A percentile compares a stretch with the other conserved stretches of the same genome.
Conservation (phyloP, 2,888 invertebrate genomes). For the Hydrotaea cyrtoneurina region DNA sequence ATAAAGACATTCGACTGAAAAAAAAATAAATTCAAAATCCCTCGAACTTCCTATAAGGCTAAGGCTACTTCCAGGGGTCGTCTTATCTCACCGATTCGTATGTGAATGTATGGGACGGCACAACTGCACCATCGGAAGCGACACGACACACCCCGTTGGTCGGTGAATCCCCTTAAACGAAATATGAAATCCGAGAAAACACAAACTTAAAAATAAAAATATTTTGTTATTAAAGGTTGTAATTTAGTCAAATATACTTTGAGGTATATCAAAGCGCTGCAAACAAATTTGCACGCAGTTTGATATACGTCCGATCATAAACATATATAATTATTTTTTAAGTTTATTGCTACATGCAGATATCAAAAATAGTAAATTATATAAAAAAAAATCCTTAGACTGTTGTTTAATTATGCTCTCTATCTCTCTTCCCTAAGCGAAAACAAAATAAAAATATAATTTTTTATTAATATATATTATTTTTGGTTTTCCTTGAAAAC, state of each 20-base stretch:
- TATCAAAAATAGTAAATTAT: neutral
- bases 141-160: too few relatives aligned
- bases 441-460: neutral
- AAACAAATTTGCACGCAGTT: too few relatives aligned
- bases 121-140: too few relatives aligned
- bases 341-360: neutral
- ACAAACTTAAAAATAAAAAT: conserved; percentile 16
- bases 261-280: too few relatives aligned
- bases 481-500: neutral
- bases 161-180: too few relatives aligned
- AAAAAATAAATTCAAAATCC: neutral
- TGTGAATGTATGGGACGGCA: too few relatives aligned
- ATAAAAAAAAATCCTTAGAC: conserved; percentile 7
- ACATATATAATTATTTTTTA: neutral
- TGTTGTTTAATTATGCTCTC: conserved; percentile 2
- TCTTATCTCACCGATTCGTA: too few relatives aligned
- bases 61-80: neutral
- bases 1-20: neutral
- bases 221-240: conserved; percentile 22
- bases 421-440: neutral
- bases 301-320: neutral
- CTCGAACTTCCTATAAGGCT: neutral
- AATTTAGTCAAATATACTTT: neutral
- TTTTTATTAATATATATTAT: neutral
- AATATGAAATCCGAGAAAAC: neutral